A percentile compares a stretch with the other conserved stretches of the same genome.
phyloP scores from a whole-genome alignment of 2,113 vertebrate genomes.

The Pteruthius melanotis region DNA sequence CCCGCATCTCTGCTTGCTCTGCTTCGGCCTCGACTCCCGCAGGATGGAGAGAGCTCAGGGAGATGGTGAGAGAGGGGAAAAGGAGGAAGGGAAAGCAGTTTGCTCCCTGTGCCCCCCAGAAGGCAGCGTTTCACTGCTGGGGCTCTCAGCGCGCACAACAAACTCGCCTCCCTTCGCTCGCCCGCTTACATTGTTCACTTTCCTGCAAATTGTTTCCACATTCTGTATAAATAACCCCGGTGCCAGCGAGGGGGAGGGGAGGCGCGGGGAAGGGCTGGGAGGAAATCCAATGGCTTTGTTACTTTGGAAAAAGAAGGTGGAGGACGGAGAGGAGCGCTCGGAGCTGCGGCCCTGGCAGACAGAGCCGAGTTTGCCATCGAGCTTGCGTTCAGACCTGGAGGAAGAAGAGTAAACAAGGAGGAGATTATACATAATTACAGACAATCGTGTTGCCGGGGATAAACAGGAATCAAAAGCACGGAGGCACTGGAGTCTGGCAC shows the following conservation, averaged over 20 bases:
- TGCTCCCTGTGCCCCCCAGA: neutral
- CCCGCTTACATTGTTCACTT: constrained; percentile 11
- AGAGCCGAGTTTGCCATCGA: constrained; percentile 19
- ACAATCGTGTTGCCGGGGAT: constrained; percentile 69
- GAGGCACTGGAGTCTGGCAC: constrained; percentile 70
- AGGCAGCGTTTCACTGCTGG: neutral
- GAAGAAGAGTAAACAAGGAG: constrained; percentile 72
- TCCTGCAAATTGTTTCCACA: constrained; percentile 59
- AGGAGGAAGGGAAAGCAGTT: neutral
- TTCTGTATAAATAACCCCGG: constrained; percentile 53
- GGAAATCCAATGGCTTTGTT: constrained; percentile 33
- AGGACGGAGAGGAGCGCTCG: constrained; percentile 18
- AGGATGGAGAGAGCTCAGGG: neutral
- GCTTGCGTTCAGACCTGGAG: constrained; percentile 56
- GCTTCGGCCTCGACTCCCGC: neutral
- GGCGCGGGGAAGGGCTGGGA: neutral
- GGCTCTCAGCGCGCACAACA: neutral
- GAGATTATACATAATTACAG: constrained; percentile 80
- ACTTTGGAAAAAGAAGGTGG: constrained; percentile 16
- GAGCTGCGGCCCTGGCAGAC: neutral
- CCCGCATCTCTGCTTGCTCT: constrained; percentile 25
- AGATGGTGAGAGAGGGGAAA: neutral
- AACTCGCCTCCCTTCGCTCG: neutral
- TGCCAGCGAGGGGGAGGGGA: constrained; percentile 37
- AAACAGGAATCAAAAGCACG: constrained; percentile 73